phyloP scores from a whole-genome alignment of 2,888 invertebrate genomes.

The Ormyrus labotus region DNA sequence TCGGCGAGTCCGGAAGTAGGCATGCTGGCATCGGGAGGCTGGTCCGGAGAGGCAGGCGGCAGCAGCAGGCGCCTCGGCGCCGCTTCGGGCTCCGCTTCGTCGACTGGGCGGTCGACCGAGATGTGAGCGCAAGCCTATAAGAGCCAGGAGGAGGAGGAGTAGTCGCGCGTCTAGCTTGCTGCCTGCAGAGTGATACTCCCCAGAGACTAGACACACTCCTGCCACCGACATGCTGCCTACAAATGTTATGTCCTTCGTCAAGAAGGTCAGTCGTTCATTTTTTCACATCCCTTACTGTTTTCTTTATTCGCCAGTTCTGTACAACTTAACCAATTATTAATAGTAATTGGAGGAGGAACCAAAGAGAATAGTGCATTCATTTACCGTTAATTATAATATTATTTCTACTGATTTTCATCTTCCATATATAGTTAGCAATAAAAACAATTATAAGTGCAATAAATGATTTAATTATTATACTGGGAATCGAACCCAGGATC shows the following conservation, averaged over 20 bases:
- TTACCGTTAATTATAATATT: no score
- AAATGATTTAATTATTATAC: no score
- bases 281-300: conserved; percentile 52
- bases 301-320: background rate
- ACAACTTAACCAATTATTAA: no score
- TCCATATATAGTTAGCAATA: no score
- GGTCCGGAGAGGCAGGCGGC: background rate
- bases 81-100: background rate
- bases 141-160: background rate
- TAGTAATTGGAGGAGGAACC: no score
- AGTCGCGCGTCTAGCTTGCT: background rate
- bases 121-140: background rate
- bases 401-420: no score
- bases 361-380: no score
- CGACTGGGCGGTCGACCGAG: background rate
- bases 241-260: conserved; percentile 94
- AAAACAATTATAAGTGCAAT: no score
- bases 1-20: no score
- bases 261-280: conserved; percentile 83
- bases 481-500: no score
- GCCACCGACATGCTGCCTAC: conserved; percentile 88
- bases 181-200: conserved; percentile 4
- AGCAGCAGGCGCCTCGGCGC: background rate
- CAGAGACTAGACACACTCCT: background rate
- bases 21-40: background rate